phyloP scores from a whole-genome alignment of 2,888 invertebrate genomes.

The Syrista parreyssii region DNA sequence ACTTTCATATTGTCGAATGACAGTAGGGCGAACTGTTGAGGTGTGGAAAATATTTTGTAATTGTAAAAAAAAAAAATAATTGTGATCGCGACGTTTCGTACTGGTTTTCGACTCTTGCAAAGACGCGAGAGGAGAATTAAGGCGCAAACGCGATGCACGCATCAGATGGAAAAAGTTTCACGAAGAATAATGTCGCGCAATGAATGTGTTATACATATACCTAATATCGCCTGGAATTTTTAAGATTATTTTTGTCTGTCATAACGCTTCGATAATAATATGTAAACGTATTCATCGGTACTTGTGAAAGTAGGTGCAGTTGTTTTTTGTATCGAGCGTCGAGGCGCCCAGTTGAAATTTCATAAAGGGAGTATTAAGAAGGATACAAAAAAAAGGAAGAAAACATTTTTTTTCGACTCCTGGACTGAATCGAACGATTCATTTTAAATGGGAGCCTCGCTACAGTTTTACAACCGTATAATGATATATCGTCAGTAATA shows the following conservation, averaged over 20 bases:
- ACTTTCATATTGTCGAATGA: neutral
- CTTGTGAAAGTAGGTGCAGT: conserved; percentile 4
- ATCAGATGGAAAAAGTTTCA: conserved; percentile 16
- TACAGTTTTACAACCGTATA: neutral
- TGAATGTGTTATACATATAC: conserved; percentile 33
- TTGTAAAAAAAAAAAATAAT: conserved; percentile 27
- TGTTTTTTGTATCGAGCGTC: conserved; percentile 5
- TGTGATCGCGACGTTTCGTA: neutral
- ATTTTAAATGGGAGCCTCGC: neutral
- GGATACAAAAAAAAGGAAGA: neutral
- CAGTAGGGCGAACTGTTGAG: neutral
- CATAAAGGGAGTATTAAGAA: neutral
- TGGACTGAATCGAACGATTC: neutral
- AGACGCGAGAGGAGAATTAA: conserved; percentile 5
- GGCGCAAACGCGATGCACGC: conserved; percentile 15
- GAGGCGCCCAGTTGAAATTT: conserved; percentile 1
- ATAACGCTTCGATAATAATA: conserved; percentile 26
- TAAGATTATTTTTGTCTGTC: conserved; percentile 35
- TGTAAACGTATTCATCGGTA: conserved; percentile 10
- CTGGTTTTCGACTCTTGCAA: conserved; percentile 10
- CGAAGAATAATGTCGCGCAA: conserved; percentile 22
- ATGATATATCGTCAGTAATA: conserved; percentile 10
- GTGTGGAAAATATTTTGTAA: conserved; percentile 41
- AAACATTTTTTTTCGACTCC: neutral
- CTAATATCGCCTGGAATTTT: conserved; percentile 34